A percentile compares a stretch with the other conserved stretches of the same genome.
Evolutionary conservation across 2,888 invertebrate genomes (phyloP).

Genomic region (Dastarcus helophoroides): DNA sequence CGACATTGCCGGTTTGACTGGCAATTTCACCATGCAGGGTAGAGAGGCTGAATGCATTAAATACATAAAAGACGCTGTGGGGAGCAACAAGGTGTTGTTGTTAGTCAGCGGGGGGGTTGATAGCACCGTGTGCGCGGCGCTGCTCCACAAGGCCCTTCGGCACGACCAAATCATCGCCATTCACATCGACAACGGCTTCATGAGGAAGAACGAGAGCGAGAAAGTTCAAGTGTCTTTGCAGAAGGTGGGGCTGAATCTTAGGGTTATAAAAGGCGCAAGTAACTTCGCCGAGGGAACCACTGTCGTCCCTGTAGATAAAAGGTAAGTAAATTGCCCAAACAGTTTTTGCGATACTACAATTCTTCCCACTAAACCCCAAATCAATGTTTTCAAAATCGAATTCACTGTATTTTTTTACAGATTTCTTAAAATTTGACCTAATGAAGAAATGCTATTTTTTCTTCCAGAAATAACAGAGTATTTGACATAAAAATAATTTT

Average conservation of each 20-base stretch:
- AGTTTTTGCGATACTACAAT: too few relatives aligned
- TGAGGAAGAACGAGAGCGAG: slow-evolving; percentile 90
- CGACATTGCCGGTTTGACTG: slow-evolving; percentile 76
- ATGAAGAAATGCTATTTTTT: too few relatives aligned
- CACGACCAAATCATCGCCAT: slow-evolving; percentile 89
- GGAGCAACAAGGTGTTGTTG: slow-evolving; percentile 78
- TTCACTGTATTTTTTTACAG: too few relatives aligned
- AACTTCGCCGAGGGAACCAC: slow-evolving; percentile 75
- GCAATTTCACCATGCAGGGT: slow-evolving; percentile 77
- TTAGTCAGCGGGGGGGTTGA: slow-evolving; percentile 97
- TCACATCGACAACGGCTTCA: slow-evolving; percentile 98
- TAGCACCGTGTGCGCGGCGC: slow-evolving; percentile 97
- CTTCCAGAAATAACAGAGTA: too few relatives aligned
- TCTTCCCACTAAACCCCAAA: too few relatives aligned
- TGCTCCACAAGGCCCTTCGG: slow-evolving; percentile 80
- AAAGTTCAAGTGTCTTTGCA: slow-evolving; percentile 36
- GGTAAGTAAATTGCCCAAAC: too few relatives aligned
- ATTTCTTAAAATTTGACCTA: too few relatives aligned
- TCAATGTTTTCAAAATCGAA: too few relatives aligned
- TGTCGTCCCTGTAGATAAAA: slow-evolving; percentile 50
- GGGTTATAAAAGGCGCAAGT: slow-evolving; percentile 60
- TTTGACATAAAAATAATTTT: too few relatives aligned
- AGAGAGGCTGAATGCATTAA: slow-evolving; percentile 85
- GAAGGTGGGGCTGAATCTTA: slow-evolving; percentile 32
- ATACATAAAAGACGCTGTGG: slow-evolving; percentile 82